A percentile compares a stretch with the other conserved stretches of the same genome.
Conservation (phyloP, 2,113 vertebrate genomes). For the Bos indicus region DNA sequence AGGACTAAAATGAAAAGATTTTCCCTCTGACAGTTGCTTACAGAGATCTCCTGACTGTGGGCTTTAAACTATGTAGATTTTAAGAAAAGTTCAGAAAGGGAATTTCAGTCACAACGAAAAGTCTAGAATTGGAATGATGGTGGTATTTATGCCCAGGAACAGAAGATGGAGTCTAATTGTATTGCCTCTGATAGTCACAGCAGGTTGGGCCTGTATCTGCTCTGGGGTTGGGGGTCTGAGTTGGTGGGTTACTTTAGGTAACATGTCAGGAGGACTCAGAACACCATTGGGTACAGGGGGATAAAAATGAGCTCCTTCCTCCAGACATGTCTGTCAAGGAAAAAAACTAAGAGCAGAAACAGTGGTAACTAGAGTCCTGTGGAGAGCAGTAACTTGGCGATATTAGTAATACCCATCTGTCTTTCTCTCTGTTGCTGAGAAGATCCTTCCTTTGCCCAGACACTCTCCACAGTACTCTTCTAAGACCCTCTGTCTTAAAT, state of each 20-base stretch:
- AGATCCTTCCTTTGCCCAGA: not conserved
- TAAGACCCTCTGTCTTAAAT: not conserved
- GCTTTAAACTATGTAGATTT: not conserved
- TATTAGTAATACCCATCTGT: not conserved
- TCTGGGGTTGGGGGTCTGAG: not conserved
- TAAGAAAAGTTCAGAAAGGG: not conserved
- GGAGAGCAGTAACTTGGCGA: not conserved
- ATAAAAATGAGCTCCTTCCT: not conserved
- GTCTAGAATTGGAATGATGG: not conserved
- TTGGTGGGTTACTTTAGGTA: not conserved
- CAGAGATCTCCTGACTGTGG: not conserved
- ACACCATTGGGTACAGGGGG: not conserved
- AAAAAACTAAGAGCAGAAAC: not conserved
- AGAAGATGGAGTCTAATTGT: too few species aligned
- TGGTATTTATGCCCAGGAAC: not conserved
- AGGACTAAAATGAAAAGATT: not conserved
- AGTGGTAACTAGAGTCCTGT: not conserved
- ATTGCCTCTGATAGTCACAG: not conserved
- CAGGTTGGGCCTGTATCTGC: not conserved
- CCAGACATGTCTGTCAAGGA: not conserved
- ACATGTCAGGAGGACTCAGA: not conserved
- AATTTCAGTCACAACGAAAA: not conserved
- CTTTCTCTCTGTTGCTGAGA: not conserved
- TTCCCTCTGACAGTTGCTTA: not conserved
- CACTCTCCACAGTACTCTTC: not conserved